Conservation (phyloP, 2,888 invertebrate species). For the Erebia palarica region DNA sequence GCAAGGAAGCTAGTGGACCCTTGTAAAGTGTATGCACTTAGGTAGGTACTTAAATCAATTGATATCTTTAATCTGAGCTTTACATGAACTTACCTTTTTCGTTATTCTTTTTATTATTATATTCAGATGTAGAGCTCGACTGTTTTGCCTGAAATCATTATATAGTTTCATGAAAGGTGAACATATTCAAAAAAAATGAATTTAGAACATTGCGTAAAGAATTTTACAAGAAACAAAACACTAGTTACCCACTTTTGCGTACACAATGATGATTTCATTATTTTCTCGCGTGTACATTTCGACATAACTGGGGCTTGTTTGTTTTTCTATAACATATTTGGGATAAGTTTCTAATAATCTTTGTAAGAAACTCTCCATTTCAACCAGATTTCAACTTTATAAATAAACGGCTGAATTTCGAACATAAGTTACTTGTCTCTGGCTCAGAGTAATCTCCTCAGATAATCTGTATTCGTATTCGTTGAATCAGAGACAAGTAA, state of each 20-base stretch:
- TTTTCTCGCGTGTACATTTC: slow-evolving; percentile 64
- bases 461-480: no score
- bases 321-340: slow-evolving; percentile 61
- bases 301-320: slow-evolving; percentile 67
- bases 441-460: no score
- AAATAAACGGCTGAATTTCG: no score
- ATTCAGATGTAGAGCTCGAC: slow-evolving; percentile 38
- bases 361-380: slow-evolving; percentile 52
- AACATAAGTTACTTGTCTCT: no score
- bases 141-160: slow-evolving; percentile 52
- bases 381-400: no score
- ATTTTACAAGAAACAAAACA: background rate
- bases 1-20: no score
- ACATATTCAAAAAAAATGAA: slow-evolving; percentile 20
- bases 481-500: no score
- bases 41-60: no score
- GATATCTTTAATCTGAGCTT: no score
- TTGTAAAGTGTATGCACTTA: no score
- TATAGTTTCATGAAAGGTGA: background rate
- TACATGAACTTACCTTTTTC: slow-evolving; percentile 51
- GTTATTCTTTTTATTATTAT: slow-evolving; percentile 44
- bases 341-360: slow-evolving; percentile 57
- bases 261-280: slow-evolving; percentile 61
- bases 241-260: slow-evolving; percentile 55
- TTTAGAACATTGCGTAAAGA: background rate